Base-by-base conservation (phyloP, 2,113 vertebrate genomes). In the Sinocyclocheilus maitianheensis region DNA sequence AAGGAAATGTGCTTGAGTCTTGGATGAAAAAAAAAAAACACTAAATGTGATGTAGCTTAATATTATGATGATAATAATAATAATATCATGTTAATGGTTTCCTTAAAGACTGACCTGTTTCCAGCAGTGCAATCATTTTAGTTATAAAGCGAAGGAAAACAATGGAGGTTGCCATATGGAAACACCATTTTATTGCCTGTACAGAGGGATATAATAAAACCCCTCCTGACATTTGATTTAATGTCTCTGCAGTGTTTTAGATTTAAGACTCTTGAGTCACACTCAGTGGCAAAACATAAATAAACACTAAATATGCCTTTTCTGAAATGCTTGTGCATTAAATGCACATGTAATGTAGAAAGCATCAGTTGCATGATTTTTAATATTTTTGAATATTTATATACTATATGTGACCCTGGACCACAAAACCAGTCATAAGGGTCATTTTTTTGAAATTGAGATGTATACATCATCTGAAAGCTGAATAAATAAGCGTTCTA, bases 181-280 rank as follows among this genome's bases (percentile, higher is more conserved):
- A 22, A 72, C 69, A 43, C 37, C 37, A 43, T 74, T 20, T 46
- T 74, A n/a, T n/a, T 13, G 71, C 37, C 1, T 22, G 20, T n/a
- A 43, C 37, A 43, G 71, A 74, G 22, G 40, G 71, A 46, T 43
- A 43, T 74, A 63, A 63, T 40, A 80, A 78, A 63, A 55, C 20
- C 14, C 58, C 22, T 80, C 34, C 2, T 80, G 22, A 40, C 58
- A 34, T 46, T 63, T 63, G 37, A 62, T 80, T 80, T 63, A 80
- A 80, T 63, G 78, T 63, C 58, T 80, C 53, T 79, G 53, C 26
- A 60, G 77, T 8, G 18, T n/a, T 60, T 60, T 13, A n/a, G 77
- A 79, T 79, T 60, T 24, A 80, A 63, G 34, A 60, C 60, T 72
- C 10, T n/a, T 0, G 71, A 46, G 71, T 46, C 71, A 5, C 0